These are phyloP conservation scores for Lepus europaeus DNA, from an alignment of 2,113 vertebrate species.

Conservation along the genomic window DNA sequence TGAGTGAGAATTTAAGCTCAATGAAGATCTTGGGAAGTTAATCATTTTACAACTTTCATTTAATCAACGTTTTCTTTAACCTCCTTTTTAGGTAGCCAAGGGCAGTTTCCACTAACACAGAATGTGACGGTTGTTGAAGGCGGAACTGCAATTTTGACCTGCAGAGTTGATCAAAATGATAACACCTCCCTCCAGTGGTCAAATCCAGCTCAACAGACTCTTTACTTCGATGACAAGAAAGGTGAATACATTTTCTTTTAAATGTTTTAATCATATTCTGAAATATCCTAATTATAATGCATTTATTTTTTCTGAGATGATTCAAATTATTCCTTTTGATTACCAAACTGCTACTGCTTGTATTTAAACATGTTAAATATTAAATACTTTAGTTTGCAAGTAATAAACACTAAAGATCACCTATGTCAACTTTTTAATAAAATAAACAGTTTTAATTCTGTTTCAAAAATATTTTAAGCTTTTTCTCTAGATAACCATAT, in stretches of 20 bases:
- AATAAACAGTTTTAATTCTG: conserved; percentile 71
- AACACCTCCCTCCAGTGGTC: conserved; percentile 99
- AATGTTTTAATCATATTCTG: conserved; percentile 75
- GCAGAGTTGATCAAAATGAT: conserved; percentile 99
- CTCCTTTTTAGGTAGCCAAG: conserved; percentile 92
- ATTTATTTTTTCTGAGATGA: conserved; percentile 80
- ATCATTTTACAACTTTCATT: conserved; percentile 78
- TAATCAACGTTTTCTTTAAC: conserved; percentile 73
- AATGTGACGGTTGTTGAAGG: conserved; percentile 98
- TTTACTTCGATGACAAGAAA: conserved; percentile 99
- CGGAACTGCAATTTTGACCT: conserved; percentile 97
- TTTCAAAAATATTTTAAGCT: background rate
- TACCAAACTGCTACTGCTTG: conserved; percentile 75
- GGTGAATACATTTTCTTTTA: conserved; percentile 88
- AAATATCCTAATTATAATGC: conserved; percentile 79
- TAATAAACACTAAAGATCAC: conserved; percentile 81
- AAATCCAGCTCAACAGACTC: conserved; percentile 99
- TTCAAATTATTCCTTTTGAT: conserved; percentile 83
- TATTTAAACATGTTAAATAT: conserved; percentile 85
- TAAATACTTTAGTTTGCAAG: conserved; percentile 80
- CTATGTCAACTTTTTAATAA: conserved; percentile 82
- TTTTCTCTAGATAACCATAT: background rate
- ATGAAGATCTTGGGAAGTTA: conserved; percentile 59
- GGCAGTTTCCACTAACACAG: conserved; percentile 97
- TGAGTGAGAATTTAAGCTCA: conserved; percentile 36